A percentile compares a stretch with the other conserved stretches of the same genome.
These are phyloP conservation scores for Limnodromus scolopaceus DNA, from an alignment of 2,797 vertebrate species.

Conservation along the genomic window DNA sequence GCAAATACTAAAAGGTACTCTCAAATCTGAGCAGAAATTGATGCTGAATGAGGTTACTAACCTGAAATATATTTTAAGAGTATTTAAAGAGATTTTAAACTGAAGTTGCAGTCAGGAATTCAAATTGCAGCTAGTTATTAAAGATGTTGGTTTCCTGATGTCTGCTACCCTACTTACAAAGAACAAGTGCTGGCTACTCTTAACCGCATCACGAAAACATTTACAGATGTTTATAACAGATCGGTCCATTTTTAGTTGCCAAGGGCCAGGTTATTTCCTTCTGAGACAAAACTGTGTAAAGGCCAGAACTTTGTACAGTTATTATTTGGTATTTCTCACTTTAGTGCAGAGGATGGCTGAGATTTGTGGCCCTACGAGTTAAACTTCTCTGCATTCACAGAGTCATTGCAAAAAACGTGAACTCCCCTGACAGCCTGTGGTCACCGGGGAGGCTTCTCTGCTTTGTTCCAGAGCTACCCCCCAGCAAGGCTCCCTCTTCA, in stretches of 20 bases:
- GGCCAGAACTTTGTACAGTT: neutral
- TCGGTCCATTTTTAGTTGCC: neutral
- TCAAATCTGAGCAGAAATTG: neutral
- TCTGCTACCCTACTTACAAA: neutral
- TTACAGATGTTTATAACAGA: neutral
- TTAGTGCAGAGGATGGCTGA: neutral
- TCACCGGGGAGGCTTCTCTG: neutral
- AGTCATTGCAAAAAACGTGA: neutral
- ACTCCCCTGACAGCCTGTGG: rapidly evolving
- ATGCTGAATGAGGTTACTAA: neutral
- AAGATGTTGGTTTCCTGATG: neutral
- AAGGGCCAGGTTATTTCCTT: neutral
- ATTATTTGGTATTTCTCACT: neutral
- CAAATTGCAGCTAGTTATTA: neutral
- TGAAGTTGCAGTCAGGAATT: neutral
- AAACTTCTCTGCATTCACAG: neutral
- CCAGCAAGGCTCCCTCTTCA: neutral
- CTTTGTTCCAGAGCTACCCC: neutral
- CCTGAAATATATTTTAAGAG: neutral
- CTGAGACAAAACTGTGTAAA: neutral
- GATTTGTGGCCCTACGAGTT: neutral
- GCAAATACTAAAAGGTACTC: neutral
- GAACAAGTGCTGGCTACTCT: neutral
- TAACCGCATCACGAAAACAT: neutral
- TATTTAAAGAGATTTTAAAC: neutral